Conservation (phyloP, 2,113 vertebrate genomes). For the Vulpes lagopus region DNA sequence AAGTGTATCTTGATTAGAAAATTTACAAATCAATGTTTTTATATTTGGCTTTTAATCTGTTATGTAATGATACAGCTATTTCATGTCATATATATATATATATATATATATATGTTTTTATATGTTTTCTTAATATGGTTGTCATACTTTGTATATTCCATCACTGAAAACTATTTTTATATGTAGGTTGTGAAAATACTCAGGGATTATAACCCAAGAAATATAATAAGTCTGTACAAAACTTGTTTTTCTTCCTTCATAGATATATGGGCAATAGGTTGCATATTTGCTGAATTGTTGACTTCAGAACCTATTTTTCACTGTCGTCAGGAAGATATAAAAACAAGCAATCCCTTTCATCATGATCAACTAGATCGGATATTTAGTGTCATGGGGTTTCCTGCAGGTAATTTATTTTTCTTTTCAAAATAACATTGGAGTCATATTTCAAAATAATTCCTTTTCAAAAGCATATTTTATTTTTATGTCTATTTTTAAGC, state of each 20-base stretch:
- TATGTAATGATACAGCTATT: background rate
- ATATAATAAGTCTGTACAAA: slow-evolving; percentile 63
- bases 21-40: slow-evolving; percentile 58
- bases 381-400: slow-evolving; percentile 99
- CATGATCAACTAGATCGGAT: slow-evolving; percentile 98
- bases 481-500: slow-evolving; percentile 55
- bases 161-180: slow-evolving; percentile 54
- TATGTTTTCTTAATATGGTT: slow-evolving; percentile 1
- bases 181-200: slow-evolving; percentile 38
- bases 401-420: slow-evolving; percentile 93
- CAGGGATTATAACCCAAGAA: background rate
- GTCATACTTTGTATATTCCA: slow-evolving; percentile 17
- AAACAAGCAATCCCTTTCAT: slow-evolving; percentile 99
- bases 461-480: slow-evolving; percentile 47
- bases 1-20: slow-evolving; percentile 43
- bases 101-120: background rate
- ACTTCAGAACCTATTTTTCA: slow-evolving; percentile 99
- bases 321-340: slow-evolving; percentile 99
- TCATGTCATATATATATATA: background rate
- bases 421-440: slow-evolving; percentile 51
- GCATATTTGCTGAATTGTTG: slow-evolving; percentile 98
- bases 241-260: slow-evolving; percentile 66
- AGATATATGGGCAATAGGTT: slow-evolving; percentile 99
- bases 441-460: slow-evolving; percentile 57
- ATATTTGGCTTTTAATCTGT: slow-evolving; percentile 57